Base-by-base conservation (phyloP, 2,113 vertebrate species). In the Heloderma charlesbogerti region DNA sequence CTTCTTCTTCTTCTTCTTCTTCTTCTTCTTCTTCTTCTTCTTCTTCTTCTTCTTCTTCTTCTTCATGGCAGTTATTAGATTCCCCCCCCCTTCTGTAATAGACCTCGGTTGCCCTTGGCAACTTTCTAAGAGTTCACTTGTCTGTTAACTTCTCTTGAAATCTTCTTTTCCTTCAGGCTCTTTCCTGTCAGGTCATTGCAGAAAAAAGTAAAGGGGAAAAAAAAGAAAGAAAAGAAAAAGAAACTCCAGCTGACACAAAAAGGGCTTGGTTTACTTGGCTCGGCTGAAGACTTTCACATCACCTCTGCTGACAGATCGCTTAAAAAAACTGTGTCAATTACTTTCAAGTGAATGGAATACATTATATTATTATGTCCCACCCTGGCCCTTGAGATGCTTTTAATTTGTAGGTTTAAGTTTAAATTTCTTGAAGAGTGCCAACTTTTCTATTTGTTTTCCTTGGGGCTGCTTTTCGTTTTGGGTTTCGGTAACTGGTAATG, bases 111-210 rank as follows among this genome's bases (percentile, higher is more conserved):
- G 75, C 40, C 34, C 81, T 6, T 48, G 78, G 71, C 0, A 34
- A 79, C 48, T n/a, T 51, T 29, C 84, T 66, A 0, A 27, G 89
- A 69, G 80, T 74, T 22, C 1, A 48, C 37, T 57, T 90, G 71
- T 75, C 85, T 88, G n/a, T 54, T 86, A 74, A 63, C 37, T 1
- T 43, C 71, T 88, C 85, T 72, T 0, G 0, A 66, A 88, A 91
- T 15, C 84, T 85, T 60, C 67, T 84, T 89, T 94, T 85, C 95
- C 89, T 29, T 51, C 67, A 0, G 94, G 90, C 78, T 83, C 80
- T 90, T 77, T 81, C 60, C 90, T 84, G 83, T 88, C 93, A 92
- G 90, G 91, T 93, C 92, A 84, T 45, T 54, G 60, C 40, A 1
- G 67, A 63, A 43, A 43, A n/a, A 37, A 84, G 12, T 60, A 84